phyloP scores from a whole-genome alignment of 2,888 invertebrate species.

The Sceliomorpha sp. region DNA sequence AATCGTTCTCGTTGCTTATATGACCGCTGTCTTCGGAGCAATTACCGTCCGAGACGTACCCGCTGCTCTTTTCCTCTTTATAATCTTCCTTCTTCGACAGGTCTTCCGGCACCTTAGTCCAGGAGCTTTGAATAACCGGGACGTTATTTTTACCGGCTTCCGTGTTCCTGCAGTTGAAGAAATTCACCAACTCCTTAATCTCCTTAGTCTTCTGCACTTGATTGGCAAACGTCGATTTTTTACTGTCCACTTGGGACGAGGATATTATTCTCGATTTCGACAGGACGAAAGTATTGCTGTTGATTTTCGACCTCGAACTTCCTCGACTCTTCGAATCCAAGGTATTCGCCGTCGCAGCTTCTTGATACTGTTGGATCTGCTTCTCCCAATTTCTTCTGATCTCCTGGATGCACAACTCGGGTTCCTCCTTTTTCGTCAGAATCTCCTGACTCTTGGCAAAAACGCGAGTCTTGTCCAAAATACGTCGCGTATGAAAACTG shows the following conservation, averaged over 20 bases:
- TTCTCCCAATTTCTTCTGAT: slow-evolving; percentile 74
- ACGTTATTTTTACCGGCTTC: slow-evolving; percentile 57
- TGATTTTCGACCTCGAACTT: slow-evolving; percentile 40
- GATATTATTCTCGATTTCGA: slow-evolving; percentile 24
- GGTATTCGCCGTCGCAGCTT: slow-evolving; percentile 14
- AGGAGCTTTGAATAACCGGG: slow-evolving; percentile 57
- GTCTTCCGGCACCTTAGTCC: slow-evolving; percentile 61
- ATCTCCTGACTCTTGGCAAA: slow-evolving; percentile 68
- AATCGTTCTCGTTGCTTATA: slow-evolving; percentile 87
- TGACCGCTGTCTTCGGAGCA: slow-evolving; percentile 90
- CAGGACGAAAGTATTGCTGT: slow-evolving; percentile 47
- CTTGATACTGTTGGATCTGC: slow-evolving; percentile 62
- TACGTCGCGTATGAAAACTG: slow-evolving; percentile 38
- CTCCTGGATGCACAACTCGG: slow-evolving; percentile 70
- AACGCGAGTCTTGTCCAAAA: slow-evolving; percentile 55
- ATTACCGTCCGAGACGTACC: slow-evolving; percentile 84
- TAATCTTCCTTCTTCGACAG: slow-evolving; percentile 58
- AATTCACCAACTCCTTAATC: slow-evolving; percentile 76
- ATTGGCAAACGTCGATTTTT: slow-evolving; percentile 31
- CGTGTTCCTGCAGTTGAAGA: slow-evolving; percentile 76
- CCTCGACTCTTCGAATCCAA: slow-evolving; percentile 5
- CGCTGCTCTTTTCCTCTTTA: slow-evolving; percentile 69
- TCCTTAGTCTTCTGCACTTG: slow-evolving; percentile 69
- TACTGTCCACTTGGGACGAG: slow-evolving; percentile 14
- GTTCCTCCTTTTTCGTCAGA: slow-evolving; percentile 56